These are phyloP conservation scores for Cisticola juncidis DNA, from an alignment of 2,113 vertebrate genomes.

Conservation along the genomic window DNA sequence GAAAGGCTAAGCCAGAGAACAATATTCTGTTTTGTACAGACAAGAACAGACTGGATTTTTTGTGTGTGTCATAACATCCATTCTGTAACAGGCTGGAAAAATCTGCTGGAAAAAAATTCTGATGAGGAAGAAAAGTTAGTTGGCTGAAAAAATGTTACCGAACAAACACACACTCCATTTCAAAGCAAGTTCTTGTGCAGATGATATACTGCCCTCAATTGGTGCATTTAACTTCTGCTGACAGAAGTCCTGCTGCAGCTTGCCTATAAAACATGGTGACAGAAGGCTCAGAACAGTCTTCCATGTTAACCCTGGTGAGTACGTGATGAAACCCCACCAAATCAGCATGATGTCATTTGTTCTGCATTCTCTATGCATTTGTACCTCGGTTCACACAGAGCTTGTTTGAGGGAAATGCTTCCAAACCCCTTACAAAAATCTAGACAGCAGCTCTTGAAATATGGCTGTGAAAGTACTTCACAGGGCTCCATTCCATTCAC, in stretches of 20 bases:
- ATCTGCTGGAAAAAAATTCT: background rate
- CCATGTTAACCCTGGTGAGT: background rate
- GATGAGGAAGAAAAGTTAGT: constrained; percentile 27
- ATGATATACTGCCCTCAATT: constrained; percentile 62
- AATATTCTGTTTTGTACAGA: background rate
- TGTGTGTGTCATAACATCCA: background rate
- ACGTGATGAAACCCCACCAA: background rate
- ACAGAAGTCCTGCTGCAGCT: background rate
- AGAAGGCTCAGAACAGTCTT: background rate
- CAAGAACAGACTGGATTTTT: background rate
- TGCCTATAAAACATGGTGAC: background rate
- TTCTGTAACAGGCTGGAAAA: constrained; percentile 31
- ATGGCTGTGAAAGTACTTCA: background rate
- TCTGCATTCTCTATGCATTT: background rate
- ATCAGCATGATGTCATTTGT: background rate
- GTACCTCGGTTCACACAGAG: background rate
- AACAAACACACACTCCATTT: background rate
- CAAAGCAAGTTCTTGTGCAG: background rate
- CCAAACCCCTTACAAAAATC: background rate
- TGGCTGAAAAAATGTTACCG: background rate
- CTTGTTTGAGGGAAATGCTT: background rate
- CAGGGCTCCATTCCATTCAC: background rate
- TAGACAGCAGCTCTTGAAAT: background rate
- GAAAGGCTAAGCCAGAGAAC: background rate
- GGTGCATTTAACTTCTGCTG: constrained; percentile 33